A percentile compares a stretch with the other conserved stretches of the same genome.
Evolutionary conservation across 2,113 vertebrate species (phyloP).

Genomic region (Ictalurus punctatus): DNA sequence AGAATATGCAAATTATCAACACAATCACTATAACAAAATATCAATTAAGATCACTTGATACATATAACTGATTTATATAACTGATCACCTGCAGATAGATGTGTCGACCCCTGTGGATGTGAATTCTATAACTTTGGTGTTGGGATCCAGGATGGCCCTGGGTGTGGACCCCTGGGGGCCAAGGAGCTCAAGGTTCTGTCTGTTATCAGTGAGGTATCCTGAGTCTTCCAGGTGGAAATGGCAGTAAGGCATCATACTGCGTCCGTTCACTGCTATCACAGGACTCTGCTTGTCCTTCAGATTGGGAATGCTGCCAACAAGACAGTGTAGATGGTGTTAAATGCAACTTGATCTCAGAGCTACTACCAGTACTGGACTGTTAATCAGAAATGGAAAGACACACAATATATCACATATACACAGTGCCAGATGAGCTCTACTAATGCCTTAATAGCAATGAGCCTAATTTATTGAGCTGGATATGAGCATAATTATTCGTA

Average conservation of each 20-base stretch:
- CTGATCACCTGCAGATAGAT: conserved; percentile 69
- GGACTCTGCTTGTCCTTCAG: conserved; percentile 69
- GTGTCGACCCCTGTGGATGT: conserved; percentile 68
- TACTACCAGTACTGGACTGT: neutral
- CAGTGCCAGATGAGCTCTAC: neutral
- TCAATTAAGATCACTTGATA: neutral
- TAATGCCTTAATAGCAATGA: neutral
- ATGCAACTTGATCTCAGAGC: neutral
- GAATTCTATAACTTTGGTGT: conserved; percentile 82
- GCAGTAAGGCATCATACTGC: conserved; percentile 76
- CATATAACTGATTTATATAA: neutral
- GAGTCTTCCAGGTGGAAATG: conserved; percentile 87
- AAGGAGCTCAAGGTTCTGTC: conserved; percentile 61
- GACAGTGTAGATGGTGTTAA: neutral
- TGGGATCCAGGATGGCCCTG: conserved; percentile 63
- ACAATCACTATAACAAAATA: conserved; percentile 1
- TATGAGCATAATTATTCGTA: neutral
- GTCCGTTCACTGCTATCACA: conserved; percentile 70
- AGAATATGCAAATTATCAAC: neutral
- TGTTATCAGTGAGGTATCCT: conserved; percentile 74
- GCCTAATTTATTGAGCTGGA: neutral
- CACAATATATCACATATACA: neutral
- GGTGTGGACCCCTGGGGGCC: conserved; percentile 49
- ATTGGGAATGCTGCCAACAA: conserved; percentile 79
- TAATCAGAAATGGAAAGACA: neutral